Evolutionary conservation across 2,888 invertebrate species (phyloP).

Genomic region (Dryococelus australis): DNA sequence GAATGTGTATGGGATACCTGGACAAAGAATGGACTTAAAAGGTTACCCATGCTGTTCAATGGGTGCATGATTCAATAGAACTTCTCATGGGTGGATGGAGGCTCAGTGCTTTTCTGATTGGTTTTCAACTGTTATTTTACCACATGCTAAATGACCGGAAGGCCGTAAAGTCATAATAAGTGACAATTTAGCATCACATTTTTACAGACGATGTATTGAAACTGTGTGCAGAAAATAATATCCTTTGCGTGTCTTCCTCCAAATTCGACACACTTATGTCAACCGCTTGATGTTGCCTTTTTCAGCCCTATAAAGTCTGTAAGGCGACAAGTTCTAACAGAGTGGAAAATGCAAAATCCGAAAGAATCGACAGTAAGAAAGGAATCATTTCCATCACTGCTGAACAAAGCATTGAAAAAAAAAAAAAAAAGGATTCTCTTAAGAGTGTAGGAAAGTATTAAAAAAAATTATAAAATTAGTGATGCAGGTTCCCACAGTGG

Average conservation of each 20-base stretch:
- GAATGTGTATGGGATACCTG: not conserved
- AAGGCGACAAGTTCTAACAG: no score
- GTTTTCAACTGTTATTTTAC: constrained; percentile 50
- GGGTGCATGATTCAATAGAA: constrained; percentile 46
- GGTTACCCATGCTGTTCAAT: not conserved
- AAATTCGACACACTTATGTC: not conserved
- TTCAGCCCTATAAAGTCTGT: not conserved
- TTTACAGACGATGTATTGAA: constrained; percentile 48
- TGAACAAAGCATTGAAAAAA: no score
- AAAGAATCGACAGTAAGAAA: no score
- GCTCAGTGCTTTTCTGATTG: constrained; percentile 51
- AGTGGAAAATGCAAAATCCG: no score
- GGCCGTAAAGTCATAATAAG: constrained; percentile 50
- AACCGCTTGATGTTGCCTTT: not conserved
- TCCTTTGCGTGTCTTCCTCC: constrained; percentile 48
- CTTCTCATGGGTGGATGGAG: constrained; percentile 53
- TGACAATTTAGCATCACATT: constrained; percentile 50
- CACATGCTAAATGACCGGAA: constrained; percentile 43
- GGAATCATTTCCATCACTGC: no score
- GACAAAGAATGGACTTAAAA: not conserved
- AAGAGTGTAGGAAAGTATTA: no score
- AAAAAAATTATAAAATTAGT: no score
- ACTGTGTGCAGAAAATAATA: constrained; percentile 51
- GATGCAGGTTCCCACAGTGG: no score
- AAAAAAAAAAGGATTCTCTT: no score